Conservation (phyloP, 2,113 vertebrate genomes). For the Todiramphus chloris region DNA sequence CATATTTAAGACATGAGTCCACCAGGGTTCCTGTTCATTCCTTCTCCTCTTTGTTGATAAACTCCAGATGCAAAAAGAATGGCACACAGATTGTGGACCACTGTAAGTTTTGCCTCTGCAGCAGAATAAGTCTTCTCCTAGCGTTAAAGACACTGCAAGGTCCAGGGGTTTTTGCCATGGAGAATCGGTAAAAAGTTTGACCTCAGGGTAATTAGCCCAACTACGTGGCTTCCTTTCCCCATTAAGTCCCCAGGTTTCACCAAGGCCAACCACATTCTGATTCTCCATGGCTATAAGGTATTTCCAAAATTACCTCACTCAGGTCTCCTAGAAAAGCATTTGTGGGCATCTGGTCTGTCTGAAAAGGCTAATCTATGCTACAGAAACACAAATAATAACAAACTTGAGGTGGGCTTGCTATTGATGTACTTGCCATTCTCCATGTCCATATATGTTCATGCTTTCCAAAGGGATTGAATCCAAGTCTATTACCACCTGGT, state of each 20-base stretch:
- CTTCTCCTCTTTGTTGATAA: neutral
- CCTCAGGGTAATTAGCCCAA: neutral
- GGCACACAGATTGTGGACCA: neutral
- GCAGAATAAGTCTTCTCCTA: neutral
- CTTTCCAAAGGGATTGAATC: neutral
- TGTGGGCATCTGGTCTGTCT: neutral
- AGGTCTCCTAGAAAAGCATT: neutral
- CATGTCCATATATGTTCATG: rapidly evolving
- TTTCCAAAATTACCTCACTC: neutral
- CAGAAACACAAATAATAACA: neutral
- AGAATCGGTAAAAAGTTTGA: neutral
- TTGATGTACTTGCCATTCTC: neutral
- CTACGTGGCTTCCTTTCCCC: neutral
- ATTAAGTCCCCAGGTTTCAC: neutral
- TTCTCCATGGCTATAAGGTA: neutral
- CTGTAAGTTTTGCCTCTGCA: neutral
- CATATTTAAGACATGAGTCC: neutral
- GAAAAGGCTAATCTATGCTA: neutral
- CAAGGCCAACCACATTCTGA: neutral
- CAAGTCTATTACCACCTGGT: neutral
- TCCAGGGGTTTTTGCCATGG: rapidly evolving
- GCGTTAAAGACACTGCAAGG: neutral
- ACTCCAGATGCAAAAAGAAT: neutral
- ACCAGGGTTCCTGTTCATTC: neutral
- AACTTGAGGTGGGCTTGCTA: neutral